Conservation (phyloP, 2,888 invertebrate species). For the Crocallis elinguaria region DNA sequence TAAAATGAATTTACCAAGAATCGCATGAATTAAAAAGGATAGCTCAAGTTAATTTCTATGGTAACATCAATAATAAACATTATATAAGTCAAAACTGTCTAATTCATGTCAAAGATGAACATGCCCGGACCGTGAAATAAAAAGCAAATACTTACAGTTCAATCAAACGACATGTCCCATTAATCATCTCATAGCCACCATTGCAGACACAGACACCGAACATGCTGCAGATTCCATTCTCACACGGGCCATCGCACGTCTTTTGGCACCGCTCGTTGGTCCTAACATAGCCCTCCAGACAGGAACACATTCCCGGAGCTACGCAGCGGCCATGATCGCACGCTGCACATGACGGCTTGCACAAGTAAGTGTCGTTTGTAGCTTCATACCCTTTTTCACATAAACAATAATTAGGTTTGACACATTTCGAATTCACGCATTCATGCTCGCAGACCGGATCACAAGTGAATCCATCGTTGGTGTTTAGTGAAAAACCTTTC, state of each 20-base stretch:
- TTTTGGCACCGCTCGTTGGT: slow-evolving; percentile 49
- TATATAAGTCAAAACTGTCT: not conserved
- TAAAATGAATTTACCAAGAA: no score
- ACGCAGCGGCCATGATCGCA: not conserved
- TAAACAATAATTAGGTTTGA: slow-evolving; percentile 8
- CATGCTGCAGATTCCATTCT: slow-evolving; percentile 49
- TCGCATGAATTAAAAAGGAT: no score
- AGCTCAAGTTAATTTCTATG: no score
- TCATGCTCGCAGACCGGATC: slow-evolving; percentile 19
- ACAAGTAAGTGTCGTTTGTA: not conserved
- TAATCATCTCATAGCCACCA: slow-evolving; percentile 41
- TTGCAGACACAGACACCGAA: slow-evolving; percentile 54
- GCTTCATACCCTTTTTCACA: not conserved
- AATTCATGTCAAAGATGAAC: not conserved
- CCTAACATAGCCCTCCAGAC: no score
- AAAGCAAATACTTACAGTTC: slow-evolving; percentile 50
- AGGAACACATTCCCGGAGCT: no score
- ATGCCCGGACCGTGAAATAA: not conserved
- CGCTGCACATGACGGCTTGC: not conserved
- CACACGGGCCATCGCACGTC: slow-evolving; percentile 49
- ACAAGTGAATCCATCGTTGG: slow-evolving; percentile 9
- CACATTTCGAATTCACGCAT: slow-evolving; percentile 26
- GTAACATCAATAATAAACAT: no score
- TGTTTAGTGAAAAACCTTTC: slow-evolving; percentile 35
- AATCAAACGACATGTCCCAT: slow-evolving; percentile 46